Evolutionary conservation across 2,113 vertebrate species (phyloP).

Genomic region (Cebus imitator): DNA sequence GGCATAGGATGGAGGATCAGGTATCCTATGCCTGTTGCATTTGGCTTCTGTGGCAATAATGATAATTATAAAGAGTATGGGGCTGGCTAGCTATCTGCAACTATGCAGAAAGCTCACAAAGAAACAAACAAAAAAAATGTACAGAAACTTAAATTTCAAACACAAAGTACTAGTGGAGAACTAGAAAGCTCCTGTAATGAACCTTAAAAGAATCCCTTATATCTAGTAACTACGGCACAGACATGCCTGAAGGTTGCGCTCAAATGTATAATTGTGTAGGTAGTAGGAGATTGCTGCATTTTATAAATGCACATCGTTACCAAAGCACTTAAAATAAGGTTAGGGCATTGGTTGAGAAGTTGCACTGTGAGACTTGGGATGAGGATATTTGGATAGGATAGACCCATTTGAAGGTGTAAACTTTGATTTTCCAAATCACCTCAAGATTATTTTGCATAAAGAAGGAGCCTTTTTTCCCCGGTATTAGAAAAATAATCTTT

Average conservation of each 20-base stretch:
- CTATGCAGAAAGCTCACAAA: background rate
- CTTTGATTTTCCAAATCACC: background rate
- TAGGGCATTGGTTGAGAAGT: background rate
- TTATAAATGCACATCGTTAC: background rate
- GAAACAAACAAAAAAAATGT: background rate
- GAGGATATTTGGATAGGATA: background rate
- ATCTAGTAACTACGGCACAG: background rate
- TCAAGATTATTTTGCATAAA: background rate
- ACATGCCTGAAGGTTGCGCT: background rate
- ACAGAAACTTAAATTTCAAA: background rate
- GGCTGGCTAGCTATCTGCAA: background rate
- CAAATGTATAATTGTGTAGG: background rate
- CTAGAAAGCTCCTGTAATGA: background rate
- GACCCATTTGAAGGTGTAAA: background rate
- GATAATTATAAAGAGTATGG: background rate
- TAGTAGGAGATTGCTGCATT: background rate
- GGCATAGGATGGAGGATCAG: background rate
- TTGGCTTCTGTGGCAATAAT: background rate
- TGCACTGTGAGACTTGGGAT: background rate
- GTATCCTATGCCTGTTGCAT: background rate
- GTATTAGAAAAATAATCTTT: conserved; percentile 26
- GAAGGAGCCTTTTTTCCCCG: background rate
- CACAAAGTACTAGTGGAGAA: background rate
- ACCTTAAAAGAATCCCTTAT: background rate
- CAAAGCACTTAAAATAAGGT: background rate